These are phyloP conservation scores for Malaclemys terrapin DNA, from an alignment of 2,113 vertebrate genomes.

Conservation along the genomic window DNA sequence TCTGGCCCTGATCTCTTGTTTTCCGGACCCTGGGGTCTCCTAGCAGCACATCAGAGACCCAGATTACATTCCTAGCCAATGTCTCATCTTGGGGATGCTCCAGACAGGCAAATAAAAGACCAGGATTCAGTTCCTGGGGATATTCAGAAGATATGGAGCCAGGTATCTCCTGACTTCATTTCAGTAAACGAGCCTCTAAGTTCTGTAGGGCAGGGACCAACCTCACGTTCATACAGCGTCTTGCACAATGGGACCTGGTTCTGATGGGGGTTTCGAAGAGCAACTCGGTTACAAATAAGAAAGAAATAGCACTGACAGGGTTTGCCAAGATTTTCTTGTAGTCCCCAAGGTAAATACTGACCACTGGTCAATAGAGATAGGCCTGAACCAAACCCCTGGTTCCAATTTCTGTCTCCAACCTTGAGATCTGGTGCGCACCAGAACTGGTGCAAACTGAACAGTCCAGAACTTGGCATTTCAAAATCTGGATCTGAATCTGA, in stretches of 20 bases:
- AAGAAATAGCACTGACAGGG: neutral
- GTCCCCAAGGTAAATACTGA: neutral
- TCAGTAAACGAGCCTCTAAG: neutral
- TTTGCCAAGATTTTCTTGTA: neutral
- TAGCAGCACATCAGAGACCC: neutral
- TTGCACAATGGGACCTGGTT: neutral
- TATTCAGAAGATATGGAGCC: neutral
- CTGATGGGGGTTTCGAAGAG: neutral
- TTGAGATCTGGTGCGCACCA: neutral
- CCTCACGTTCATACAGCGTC: neutral
- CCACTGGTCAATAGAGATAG: neutral
- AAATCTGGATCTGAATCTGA: neutral
- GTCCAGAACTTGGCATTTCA: neutral
- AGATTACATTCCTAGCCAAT: neutral
- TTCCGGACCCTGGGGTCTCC: neutral
- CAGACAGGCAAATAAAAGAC: neutral
- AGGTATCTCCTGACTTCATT: neutral
- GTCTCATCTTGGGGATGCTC: neutral
- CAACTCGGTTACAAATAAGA: neutral
- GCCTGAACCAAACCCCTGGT: accelerated
- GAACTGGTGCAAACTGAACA: neutral
- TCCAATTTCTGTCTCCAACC: neutral
- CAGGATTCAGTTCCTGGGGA: neutral
- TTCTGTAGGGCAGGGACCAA: neutral
- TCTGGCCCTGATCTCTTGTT: neutral